A percentile compares a stretch with the other conserved stretches of the same genome.
These are phyloP conservation scores for Lytechinus variegatus DNA, from an alignment of 35 echinoderm and acorn worm species.

Conservation along the genomic window DNA sequence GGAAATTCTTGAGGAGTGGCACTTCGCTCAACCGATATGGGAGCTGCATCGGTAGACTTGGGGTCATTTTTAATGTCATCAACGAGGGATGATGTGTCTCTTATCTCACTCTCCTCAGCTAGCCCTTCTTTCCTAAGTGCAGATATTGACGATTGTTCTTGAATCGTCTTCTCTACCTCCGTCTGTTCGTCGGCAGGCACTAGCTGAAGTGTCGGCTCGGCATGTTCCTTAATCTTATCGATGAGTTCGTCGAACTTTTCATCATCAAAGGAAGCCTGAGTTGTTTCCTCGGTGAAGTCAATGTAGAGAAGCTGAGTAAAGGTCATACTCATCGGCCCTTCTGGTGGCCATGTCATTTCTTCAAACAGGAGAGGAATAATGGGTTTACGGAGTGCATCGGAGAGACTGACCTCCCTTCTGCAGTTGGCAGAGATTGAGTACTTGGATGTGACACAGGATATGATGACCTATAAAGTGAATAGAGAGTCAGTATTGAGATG, in stretches of 20 bases:
- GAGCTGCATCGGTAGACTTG: too few species aligned
- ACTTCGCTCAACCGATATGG: too few species aligned
- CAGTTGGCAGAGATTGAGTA: conserved; percentile 94
- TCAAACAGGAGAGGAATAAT: conserved; percentile 62
- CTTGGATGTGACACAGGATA: conserved; percentile 86
- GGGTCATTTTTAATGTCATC: neutral
- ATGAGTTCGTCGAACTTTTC: neutral
- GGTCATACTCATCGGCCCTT: conserved; percentile 91
- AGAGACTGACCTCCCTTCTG: conserved; percentile 88
- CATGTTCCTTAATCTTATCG: conserved; percentile 36
- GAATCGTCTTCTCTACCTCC: neutral
- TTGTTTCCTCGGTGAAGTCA: conserved; percentile 24
- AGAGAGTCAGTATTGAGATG: neutral
- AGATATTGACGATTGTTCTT: neutral
- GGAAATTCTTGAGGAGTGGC: too few species aligned
- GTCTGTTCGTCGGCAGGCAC: neutral
- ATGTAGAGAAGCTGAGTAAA: too few species aligned
- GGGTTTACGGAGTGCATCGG: conserved; percentile 85
- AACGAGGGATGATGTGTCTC: neutral
- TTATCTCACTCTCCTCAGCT: neutral
- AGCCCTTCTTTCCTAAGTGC: neutral
- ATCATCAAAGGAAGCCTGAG: conserved; percentile 70
- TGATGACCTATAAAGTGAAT: conserved; percentile 70
- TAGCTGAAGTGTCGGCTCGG: neutral
- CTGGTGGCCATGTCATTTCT: conserved; percentile 81